Evolutionary conservation across 2,113 vertebrate species (phyloP).

Genomic region (Scatophagus argus): DNA sequence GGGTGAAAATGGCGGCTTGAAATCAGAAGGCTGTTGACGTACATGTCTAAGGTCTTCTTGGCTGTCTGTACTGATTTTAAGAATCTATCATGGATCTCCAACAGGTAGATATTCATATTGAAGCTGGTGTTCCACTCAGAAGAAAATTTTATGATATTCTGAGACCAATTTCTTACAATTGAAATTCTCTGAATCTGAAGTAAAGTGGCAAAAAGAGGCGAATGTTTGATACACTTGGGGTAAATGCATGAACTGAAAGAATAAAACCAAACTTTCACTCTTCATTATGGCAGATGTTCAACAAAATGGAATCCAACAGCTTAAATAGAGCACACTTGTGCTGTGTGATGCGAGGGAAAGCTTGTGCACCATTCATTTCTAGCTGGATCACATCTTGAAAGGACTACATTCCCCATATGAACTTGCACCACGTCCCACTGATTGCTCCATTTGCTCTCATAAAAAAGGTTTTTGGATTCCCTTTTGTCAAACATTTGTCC

Average conservation of each 20-base stretch:
- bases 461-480: background rate
- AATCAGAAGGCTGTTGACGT: background rate
- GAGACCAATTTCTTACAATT: background rate
- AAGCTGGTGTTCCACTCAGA: background rate
- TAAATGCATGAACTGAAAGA: too few species aligned
- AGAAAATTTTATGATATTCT: background rate
- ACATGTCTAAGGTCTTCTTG: background rate
- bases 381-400: background rate
- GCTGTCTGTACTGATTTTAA: slow-evolving; percentile 2
- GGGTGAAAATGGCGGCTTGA: background rate
- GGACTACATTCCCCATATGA: background rate
- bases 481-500: background rate
- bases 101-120: background rate
- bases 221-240: too few species aligned
- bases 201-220: too few species aligned
- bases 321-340: background rate
- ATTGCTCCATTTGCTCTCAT: background rate
- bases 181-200: fast-evolving
- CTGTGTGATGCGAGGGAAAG: background rate
- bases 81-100: background rate
- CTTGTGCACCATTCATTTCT: background rate
- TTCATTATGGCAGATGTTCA: background rate
- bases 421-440: background rate
- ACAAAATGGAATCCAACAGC: background rate
- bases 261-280: background rate